Evolutionary conservation across 2,797 vertebrate genomes (phyloP), one percentile per base, ranked within the genome.

Genomic region (Morus bassanus): DNA sequence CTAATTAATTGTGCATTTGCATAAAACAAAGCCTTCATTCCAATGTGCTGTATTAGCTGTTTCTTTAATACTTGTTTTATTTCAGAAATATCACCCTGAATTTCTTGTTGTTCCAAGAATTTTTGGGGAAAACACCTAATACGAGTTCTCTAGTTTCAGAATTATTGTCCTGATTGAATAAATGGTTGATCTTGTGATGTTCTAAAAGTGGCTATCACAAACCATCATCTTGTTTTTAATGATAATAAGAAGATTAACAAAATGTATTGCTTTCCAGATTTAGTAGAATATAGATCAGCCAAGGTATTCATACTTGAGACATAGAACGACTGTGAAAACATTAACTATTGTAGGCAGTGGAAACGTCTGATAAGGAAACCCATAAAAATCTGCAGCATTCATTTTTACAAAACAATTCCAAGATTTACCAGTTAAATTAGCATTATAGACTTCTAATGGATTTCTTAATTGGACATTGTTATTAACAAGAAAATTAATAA

Each of bases 381-480:
- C 41, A 64, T 75, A 90, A 82, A 91, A 91, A 73, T 33, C 11
- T 45, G 7, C 18, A 84, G 28, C 41, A 85, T 85, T 90, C 39
- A 70, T 89, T 94, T 94, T 96, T 54, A 88, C 24, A 88, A 96
- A 95, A 75, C 25, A 93, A 9, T 88, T 85, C 64, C 67, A 94
- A 89, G 59, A 83, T 82, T 92, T 92, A 77, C 23, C 45, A 88
- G 86, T 84, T 95, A 94, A 97, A 97, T 89, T 91, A 95, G 28
- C 61, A 90, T 93, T 95, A 91, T 14, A 94, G 68, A 56, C 31
- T 91, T 91, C 59, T 91, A 95, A 96, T 70, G 14, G 41, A 94
- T 95, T 97, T 96, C 91, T 96, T 96, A 95, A 96, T 85, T 95
- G 81, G 82, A 77, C 51, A n/a, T 80, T 91, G 46, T 65, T 95